Percentiles rank a stretch among this genome's conserved stretches.
These are phyloP conservation scores for Hipposideros larvatus DNA, from an alignment of 2,797 vertebrate species.

Conservation along the genomic window DNA sequence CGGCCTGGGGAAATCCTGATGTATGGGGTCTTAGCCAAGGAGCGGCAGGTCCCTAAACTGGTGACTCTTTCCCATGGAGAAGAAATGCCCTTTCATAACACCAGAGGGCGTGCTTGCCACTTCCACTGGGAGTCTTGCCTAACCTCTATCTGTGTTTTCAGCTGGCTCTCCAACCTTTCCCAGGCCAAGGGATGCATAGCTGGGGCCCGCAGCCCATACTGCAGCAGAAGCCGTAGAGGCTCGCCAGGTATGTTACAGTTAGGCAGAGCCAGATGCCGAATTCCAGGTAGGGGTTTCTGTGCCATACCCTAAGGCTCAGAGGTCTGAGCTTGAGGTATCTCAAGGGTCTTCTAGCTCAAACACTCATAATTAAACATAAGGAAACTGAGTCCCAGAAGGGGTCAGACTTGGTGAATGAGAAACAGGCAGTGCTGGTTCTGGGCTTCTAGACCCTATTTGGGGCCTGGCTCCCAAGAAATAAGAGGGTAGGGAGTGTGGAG, in stretches of 20 bases:
- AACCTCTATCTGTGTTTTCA: too few species aligned
- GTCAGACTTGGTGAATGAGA: background rate
- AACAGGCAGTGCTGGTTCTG: background rate
- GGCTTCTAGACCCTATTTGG: background rate
- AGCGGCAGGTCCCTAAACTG: background rate
- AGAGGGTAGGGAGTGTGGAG: background rate
- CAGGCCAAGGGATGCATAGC: background rate
- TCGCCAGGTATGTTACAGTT: background rate
- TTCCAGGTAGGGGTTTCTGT: background rate
- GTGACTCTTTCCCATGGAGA: background rate
- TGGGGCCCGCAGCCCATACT: background rate
- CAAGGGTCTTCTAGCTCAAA: background rate
- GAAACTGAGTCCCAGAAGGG: background rate
- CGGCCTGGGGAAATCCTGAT: background rate
- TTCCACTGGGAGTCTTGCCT: background rate
- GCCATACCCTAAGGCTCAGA: background rate
- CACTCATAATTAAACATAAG: background rate
- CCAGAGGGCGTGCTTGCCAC: slow-evolving; percentile 46
- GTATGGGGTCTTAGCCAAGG: background rate
- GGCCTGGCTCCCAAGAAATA: background rate
- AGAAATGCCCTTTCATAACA: background rate
- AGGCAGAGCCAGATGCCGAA: background rate
- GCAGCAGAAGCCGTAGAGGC: fast-evolving
- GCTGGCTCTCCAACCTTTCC: background rate
- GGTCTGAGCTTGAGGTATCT: background rate